Evolutionary conservation across 2,797 vertebrate species (phyloP), one percentile per base, ranked within the genome.

Genomic region (Cuculus canorus): DNA sequence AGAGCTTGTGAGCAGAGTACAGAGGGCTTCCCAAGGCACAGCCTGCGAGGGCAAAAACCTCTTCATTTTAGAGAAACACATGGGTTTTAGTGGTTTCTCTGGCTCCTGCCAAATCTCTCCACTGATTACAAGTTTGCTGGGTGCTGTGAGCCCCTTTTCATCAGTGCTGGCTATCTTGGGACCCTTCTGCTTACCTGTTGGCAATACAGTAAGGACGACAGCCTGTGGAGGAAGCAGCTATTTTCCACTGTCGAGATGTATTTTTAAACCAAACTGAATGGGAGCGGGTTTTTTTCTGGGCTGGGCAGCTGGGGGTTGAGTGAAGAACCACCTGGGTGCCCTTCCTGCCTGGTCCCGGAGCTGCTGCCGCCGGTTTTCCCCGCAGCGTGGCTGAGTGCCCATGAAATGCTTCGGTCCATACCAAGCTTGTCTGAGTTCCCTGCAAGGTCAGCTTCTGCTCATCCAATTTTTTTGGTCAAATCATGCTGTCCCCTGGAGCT

Each of bases 221-320:
- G 54, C 71, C 82, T 8, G 54, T 15, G 16, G 43, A 82, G 95
- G 94, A 96, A 95, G 89, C 96, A 96, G 95, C 95, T 96, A 95
- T 48, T 96, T 97, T 95, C 95, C 95, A 76, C 69, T 15, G 85
- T 84, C 0, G 10, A 61, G 79, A 39, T 78, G 50, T 96, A 93
- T 96, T 95, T 96, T 94, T 93, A 95, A 94, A 73, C 79, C 82
- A 2, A 54, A 53, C 23, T 37, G 59, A 65, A 43, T 47, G 72
- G 92, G 37, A 91, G 76, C 3, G n/a, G n/a, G n/a, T n/a, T 4
- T 37, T 85, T 61, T 68, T 65, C 30, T 61, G 89, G 80, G 69
- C 91, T 0, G 54, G 82, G 71, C 91, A 78, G 91, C 86, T 63
- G 79, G 48, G 39, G 65, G 12, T 24, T 87, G 72, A 97, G 92